These are phyloP conservation scores for Pelochelys cantorii DNA, from an alignment of 2,797 vertebrate genomes.

Conservation along the genomic window DNA sequence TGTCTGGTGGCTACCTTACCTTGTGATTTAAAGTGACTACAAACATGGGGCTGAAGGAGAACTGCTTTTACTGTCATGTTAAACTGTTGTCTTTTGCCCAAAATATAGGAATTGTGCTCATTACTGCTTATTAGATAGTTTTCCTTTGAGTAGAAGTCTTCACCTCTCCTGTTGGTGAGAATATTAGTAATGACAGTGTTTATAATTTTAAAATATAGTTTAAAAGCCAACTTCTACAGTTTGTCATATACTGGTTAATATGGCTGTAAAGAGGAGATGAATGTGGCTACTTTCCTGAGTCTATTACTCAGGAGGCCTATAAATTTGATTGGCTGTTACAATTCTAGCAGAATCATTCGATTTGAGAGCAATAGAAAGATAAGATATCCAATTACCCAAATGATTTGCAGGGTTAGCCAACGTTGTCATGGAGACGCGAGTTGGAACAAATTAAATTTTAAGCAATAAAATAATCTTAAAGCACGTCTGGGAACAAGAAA, in stretches of 20 bases:
- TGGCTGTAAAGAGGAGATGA: slow-evolving; percentile 82
- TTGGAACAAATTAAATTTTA: slow-evolving; percentile 96
- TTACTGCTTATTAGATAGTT: slow-evolving; percentile 47
- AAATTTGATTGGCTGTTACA: slow-evolving; percentile 96
- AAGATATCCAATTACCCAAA: slow-evolving; percentile 96
- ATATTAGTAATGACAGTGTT: slow-evolving; percentile 75
- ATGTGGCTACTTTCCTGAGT: slow-evolving; percentile 84
- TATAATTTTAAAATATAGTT: slow-evolving; percentile 72
- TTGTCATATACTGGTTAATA: slow-evolving; percentile 80
- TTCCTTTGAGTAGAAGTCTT: too few species aligned
- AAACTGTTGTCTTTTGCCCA: slow-evolving; percentile 4
- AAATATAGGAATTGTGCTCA: slow-evolving; percentile 40
- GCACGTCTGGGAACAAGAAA: slow-evolving; percentile 92
- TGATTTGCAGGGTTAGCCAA: slow-evolving; percentile 94
- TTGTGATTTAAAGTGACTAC: slow-evolving; percentile 9
- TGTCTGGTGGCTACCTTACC: slow-evolving; percentile 6
- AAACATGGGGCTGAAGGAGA: background rate
- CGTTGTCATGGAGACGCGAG: slow-evolving; percentile 93
- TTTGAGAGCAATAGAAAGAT: slow-evolving; percentile 94
- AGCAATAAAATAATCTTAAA: slow-evolving; percentile 97
- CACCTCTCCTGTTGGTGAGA: slow-evolving; percentile 55
- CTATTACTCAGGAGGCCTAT: slow-evolving; percentile 87
- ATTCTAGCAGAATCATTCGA: slow-evolving; percentile 93
- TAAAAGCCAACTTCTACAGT: slow-evolving; percentile 75
- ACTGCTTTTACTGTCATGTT: slow-evolving; percentile 18